Evolutionary conservation across 2,888 invertebrate species (phyloP).

Genomic region (Erebia aethiops): DNA sequence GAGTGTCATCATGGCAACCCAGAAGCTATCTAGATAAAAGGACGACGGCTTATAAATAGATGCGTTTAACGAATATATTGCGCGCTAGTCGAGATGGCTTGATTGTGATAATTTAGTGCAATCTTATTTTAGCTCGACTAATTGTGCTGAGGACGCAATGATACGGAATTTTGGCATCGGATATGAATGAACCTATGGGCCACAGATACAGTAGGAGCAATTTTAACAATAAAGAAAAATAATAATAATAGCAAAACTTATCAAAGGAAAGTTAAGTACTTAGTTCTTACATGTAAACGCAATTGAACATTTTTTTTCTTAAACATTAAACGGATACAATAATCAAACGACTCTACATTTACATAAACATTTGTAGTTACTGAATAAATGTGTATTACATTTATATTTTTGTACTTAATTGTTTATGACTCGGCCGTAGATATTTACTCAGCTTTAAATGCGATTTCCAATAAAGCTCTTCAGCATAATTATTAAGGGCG

Average conservation of each 20-base stretch:
- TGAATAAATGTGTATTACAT: not conserved
- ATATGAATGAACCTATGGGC: slow-evolving; percentile 34
- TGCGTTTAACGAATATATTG: slow-evolving; percentile 49
- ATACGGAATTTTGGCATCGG: slow-evolving; percentile 43
- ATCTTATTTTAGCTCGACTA: slow-evolving; percentile 69
- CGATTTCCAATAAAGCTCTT: slow-evolving; percentile 23
- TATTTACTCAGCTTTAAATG: slow-evolving; percentile 17
- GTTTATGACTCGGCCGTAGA: slow-evolving; percentile 7
- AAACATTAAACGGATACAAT: not conserved
- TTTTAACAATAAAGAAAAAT: not conserved
- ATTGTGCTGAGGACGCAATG: slow-evolving; percentile 66
- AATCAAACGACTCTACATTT: not conserved
- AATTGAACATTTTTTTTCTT: too few relatives aligned
- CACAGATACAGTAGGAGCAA: slow-evolving; percentile 8
- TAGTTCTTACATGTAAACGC: too few relatives aligned
- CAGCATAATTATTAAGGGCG: slow-evolving; percentile 30
- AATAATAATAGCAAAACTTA: not conserved
- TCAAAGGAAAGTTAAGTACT: too few relatives aligned
- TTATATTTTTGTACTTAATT: not conserved
- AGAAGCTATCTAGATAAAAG: slow-evolving; percentile 41
- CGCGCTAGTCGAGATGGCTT: slow-evolving; percentile 51
- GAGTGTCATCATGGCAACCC: slow-evolving; percentile 34
- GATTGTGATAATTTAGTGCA: slow-evolving; percentile 67
- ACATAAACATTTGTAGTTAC: not conserved
- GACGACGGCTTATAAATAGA: slow-evolving; percentile 42